Conservation (phyloP, 2,797 vertebrate species). For the Paramormyrops hopkinsi region DNA sequence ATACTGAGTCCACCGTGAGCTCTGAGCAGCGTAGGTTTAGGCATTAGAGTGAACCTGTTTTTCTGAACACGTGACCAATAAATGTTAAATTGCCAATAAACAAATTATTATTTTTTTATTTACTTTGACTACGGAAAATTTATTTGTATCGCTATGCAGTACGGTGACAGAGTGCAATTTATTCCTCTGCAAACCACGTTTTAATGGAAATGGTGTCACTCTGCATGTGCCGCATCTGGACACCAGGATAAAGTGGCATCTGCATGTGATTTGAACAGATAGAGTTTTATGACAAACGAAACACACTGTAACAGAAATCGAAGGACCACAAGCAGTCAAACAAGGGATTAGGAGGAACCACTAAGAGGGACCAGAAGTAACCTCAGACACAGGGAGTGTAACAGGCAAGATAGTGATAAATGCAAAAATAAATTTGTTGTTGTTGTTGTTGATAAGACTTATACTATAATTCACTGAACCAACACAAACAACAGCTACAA, state of each 20-base stretch:
- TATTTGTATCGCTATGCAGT: background rate
- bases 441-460: background rate
- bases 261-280: background rate
- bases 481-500: background rate
- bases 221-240: background rate
- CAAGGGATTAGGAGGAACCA: conserved; percentile 21
- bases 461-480: background rate
- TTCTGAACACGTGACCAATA: background rate
- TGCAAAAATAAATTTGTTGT: no score
- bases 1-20: background rate
- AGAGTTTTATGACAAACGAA: background rate
- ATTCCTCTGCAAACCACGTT: background rate
- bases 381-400: background rate
- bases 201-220: background rate
- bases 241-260: background rate
- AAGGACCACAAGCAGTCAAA: conserved; percentile 24
- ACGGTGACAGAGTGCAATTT: background rate
- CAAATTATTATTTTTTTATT: background rate
- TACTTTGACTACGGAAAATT: background rate
- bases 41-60: background rate
- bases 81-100: background rate
- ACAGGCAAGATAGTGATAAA: background rate
- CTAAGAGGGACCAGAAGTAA: background rate
- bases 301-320: conserved; percentile 30
- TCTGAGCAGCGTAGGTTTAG: background rate